Base-by-base conservation (phyloP, 1,140 invertebrate species). In the Anastrepha obliqua region DNA sequence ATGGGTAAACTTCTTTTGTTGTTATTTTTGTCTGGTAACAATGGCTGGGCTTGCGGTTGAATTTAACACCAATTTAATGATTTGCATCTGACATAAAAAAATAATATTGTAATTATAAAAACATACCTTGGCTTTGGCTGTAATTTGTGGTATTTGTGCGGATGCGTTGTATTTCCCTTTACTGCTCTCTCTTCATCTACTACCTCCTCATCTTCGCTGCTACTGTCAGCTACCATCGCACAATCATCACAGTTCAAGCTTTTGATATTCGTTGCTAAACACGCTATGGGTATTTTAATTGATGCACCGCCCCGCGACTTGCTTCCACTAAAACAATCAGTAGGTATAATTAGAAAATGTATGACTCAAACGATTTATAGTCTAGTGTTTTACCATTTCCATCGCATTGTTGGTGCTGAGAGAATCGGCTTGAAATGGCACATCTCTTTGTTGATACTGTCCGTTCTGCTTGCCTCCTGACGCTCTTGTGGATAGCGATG, bases 391-490 rank as follows among this genome's bases (percentile, higher is more conserved):
- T 87, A 93, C 92, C 92, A 90, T 89, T 93, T 93, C 11, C 92
- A 91, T 86, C 91, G 92, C 70, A 92, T 91, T 89, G 93, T 93
- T 85, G 95, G 94, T 89, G 94, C 93, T 47, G 94, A 93, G 89
- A 94, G 94, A 64, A 95, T 95, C 29, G 95, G 95, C 88, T 95
- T 95, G 85, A 95, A 95, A 89, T 95, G 94, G 90, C 95, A 95
- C 89, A 95, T 94, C 89, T 95, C 95, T 89, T 94, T 94, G 89
- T 95, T 94, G 58, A 95, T 94, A 88, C 94, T 95, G 88, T 95
- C 95, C 85, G 94, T 94, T 90, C 95, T 95, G 85, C 94, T 92
- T 86, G 89, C 90, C 2, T 90, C 90, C 59, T 90, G 89, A 2
- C 91, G 89, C 7, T 91, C 91, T 85, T 90, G 42, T 47, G 90